A percentile compares a stretch with the other conserved stretches of the same genome.
Evolutionary conservation across 53 echinoderm and acorn worm species (phyloP).

Genomic region (Glandiceps talaboti): DNA sequence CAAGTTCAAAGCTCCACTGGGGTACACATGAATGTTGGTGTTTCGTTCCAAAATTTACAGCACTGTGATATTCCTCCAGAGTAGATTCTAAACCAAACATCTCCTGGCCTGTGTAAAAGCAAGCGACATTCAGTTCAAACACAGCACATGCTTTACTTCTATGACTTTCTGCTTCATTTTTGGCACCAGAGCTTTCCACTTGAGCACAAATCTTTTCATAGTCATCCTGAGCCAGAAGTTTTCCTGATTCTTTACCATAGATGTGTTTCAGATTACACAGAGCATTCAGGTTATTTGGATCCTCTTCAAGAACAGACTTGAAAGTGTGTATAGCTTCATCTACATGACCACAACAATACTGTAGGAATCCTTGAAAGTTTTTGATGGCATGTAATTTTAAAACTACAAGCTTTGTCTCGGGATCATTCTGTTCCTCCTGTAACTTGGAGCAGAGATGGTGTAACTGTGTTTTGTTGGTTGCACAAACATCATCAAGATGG

Average conservation of each 20-base stretch:
- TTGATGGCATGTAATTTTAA: background rate
- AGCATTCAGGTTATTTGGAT: background rate
- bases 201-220: background rate
- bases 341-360: background rate
- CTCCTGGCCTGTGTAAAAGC: background rate
- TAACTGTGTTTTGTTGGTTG: background rate
- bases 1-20: background rate
- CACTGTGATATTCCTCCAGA: background rate
- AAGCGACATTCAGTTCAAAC: background rate
- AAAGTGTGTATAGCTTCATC: background rate
- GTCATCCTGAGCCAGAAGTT: background rate
- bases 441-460: background rate
- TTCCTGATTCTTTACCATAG: background rate
- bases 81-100: background rate
- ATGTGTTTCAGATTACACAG: background rate
- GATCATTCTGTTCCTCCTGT: background rate
- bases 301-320: background rate
- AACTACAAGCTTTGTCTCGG: background rate
- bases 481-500: background rate
- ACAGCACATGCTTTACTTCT: background rate
- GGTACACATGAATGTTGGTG: background rate
- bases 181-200: background rate
- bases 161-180: background rate
- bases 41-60: background rate
- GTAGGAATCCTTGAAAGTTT: background rate